Conservation (phyloP, 2,888 invertebrate genomes). For the Sinopyrophorus schimmeli region DNA sequence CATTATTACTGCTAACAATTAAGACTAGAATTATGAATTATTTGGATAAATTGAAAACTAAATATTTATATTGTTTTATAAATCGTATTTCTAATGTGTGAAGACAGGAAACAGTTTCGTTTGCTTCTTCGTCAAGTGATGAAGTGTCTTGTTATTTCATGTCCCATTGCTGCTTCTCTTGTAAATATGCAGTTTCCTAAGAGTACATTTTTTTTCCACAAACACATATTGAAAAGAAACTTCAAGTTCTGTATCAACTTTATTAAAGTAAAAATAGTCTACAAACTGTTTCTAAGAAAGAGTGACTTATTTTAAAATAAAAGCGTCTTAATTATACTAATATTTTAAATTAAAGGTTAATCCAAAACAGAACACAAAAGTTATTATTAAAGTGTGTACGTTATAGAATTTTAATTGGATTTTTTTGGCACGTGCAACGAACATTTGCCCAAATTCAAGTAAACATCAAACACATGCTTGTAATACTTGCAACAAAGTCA, state of each 20-base stretch:
- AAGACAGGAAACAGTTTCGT: conserved; percentile 57
- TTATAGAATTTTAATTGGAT: conserved; percentile 69
- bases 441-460: conserved; percentile 66
- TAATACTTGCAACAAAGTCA: conserved; percentile 53
- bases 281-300: too few relatives aligned
- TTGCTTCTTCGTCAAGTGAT: conserved; percentile 61
- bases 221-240: too few relatives aligned
- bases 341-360: not conserved
- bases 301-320: too few relatives aligned
- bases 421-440: conserved; percentile 64
- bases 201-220: too few relatives aligned
- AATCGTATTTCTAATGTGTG: conserved; percentile 66
- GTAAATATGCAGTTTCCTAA: conserved; percentile 59
- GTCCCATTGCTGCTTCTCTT: conserved; percentile 62
- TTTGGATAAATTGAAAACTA: too few relatives aligned
- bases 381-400: conserved; percentile 55
- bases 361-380: not conserved
- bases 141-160: conserved; percentile 62
- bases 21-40: too few relatives aligned
- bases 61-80: too few relatives aligned
- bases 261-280: too few relatives aligned
- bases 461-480: conserved; percentile 64
- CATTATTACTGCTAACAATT: too few relatives aligned
- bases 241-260: too few relatives aligned
- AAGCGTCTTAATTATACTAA: too few relatives aligned